These are phyloP conservation scores for Mesocentrotus franciscanus DNA, from an alignment of 53 echinoderm and acorn worm genomes.

Conservation along the genomic window DNA sequence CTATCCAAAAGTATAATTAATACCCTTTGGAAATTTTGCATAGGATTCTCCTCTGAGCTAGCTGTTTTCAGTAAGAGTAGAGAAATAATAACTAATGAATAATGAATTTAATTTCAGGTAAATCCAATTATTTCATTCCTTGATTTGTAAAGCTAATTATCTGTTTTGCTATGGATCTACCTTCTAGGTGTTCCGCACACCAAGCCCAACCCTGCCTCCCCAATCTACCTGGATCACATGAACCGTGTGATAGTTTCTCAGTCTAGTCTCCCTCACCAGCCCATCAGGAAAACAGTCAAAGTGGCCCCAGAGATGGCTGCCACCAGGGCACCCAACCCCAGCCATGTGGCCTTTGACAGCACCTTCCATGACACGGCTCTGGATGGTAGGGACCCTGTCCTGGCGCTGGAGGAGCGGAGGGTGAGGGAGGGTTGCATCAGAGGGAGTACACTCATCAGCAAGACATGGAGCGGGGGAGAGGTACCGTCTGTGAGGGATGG, in stretches of 20 bases:
- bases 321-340: slow-evolving; percentile 72
- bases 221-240: slow-evolving; percentile 86
- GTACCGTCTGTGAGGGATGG: slow-evolving; percentile 78
- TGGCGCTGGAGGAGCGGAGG: slow-evolving; percentile 66
- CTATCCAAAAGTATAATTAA: too few relatives aligned
- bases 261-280: slow-evolving; percentile 75
- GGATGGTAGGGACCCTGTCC: slow-evolving; percentile 66
- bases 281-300: slow-evolving; percentile 56
- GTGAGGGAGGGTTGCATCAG: slow-evolving; percentile 36
- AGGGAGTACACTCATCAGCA: slow-evolving; percentile 81
- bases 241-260: slow-evolving; percentile 87
- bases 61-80: too few relatives aligned
- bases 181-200: not conserved
- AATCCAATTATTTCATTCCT: not conserved
- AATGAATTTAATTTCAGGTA: too few relatives aligned
- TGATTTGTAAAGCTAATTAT: not conserved
- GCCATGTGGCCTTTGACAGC: slow-evolving; percentile 82
- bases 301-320: slow-evolving; percentile 83
- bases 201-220: slow-evolving; percentile 24
- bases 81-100: too few relatives aligned
- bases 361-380: slow-evolving; percentile 68
- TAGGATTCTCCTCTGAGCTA: too few relatives aligned
- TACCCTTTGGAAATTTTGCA: too few relatives aligned
- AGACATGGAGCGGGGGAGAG: slow-evolving; percentile 87
- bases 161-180: not conserved